phyloP scores from a whole-genome alignment of 2,797 vertebrate genomes.

The Sarcoramphus papa region DNA sequence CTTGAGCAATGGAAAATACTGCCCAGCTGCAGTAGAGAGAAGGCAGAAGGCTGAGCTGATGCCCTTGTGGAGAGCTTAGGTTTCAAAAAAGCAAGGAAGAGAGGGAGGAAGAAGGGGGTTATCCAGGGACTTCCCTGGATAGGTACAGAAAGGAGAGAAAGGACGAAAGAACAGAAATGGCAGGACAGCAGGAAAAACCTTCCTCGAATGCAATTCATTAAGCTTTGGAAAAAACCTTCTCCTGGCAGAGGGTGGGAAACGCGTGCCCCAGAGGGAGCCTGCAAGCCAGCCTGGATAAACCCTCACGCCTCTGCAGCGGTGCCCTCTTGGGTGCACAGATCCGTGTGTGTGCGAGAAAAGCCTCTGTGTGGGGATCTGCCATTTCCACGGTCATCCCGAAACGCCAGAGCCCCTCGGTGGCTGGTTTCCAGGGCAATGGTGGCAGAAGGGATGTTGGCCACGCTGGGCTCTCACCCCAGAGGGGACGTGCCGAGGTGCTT shows the following conservation, averaged over 20 bases:
- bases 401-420: fast-evolving
- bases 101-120: not conserved
- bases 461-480: not conserved
- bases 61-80: not conserved
- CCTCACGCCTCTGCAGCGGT: not conserved
- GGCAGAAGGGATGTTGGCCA: not conserved
- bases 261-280: not conserved
- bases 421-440: not conserved
- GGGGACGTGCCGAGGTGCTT: not conserved
- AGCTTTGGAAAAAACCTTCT: not conserved
- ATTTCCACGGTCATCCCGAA: not conserved
- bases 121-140: not conserved
- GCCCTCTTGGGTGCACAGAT: not conserved
- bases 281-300: not conserved
- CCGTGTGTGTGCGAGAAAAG: fast-evolving
- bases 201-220: not conserved
- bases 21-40: not conserved
- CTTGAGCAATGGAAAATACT: not conserved
- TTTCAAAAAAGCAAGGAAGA: not conserved
- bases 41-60: not conserved
- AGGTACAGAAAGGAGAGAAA: not conserved
- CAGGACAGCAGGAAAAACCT: not conserved
- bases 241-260: not conserved
- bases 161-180: not conserved
- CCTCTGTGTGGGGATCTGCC: not conserved